Conservation (phyloP, 1,140 invertebrate genomes). For the Lineus longissimus region DNA sequence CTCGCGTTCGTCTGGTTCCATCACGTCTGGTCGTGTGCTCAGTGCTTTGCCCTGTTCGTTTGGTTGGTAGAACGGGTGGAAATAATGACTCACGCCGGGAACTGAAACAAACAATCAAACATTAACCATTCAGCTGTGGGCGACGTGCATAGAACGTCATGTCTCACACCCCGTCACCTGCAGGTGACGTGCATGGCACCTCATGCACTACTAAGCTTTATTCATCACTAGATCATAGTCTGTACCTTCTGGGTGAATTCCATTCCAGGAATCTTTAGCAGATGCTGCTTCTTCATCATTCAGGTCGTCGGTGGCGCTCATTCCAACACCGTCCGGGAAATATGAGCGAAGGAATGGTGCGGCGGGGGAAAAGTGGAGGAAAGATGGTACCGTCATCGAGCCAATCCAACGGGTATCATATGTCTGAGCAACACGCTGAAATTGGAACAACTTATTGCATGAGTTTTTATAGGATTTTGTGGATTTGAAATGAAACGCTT, state of each 20-base stretch:
- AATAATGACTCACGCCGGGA: conserved; percentile 20
- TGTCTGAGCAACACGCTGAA: conserved; percentile 30
- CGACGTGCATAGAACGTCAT: neutral
- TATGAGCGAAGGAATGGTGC: conserved; percentile 50
- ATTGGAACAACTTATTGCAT: conserved; percentile 1
- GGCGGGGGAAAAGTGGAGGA: conserved; percentile 52
- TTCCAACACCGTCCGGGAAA: conserved; percentile 53
- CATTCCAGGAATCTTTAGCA: neutral
- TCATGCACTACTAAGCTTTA: no score
- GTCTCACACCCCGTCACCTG: neutral
- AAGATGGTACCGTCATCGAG: conserved; percentile 34
- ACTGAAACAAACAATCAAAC: conserved; percentile 6
- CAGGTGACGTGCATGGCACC: no score
- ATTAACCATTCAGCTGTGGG: no score
- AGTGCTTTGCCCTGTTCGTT: conserved; percentile 41
- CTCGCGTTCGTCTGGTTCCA: conserved; percentile 50
- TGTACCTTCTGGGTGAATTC: neutral
- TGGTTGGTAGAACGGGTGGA: conserved; percentile 48
- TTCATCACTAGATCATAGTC: no score
- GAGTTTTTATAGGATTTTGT: neutral
- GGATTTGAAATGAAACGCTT: neutral
- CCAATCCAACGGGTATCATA: conserved; percentile 38
- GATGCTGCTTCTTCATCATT: neutral
- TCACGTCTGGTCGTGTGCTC: conserved; percentile 51
- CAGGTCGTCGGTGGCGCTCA: conserved; percentile 36